Evolutionary conservation across 2,797 vertebrate species (phyloP).

Genomic region (Etheostoma nigrum): DNA sequence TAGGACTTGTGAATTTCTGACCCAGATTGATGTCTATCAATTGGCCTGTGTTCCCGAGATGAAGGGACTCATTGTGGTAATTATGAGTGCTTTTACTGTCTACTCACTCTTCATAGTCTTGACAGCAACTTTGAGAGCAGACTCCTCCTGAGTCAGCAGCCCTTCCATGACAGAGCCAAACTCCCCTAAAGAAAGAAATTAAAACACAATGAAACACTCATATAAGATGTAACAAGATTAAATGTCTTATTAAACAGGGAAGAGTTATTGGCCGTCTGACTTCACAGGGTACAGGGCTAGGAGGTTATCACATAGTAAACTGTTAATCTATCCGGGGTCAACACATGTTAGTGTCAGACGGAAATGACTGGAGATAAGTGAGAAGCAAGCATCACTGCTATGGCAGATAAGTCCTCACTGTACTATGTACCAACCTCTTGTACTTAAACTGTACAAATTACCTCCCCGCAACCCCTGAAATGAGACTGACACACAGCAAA

Average conservation of each 20-base stretch:
- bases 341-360: background rate
- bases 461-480: constrained; percentile 3
- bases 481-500: background rate
- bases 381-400: background rate
- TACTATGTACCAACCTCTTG: constrained; percentile 7
- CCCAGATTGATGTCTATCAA: constrained; percentile 32
- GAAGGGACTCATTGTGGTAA: constrained; percentile 50
- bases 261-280: background rate
- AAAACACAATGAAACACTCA: constrained; percentile 20
- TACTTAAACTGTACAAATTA: background rate
- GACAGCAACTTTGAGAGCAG: constrained; percentile 91
- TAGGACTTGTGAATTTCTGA: constrained; percentile 34
- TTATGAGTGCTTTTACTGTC: constrained; percentile 37
- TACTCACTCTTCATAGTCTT: constrained; percentile 97
- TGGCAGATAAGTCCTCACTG: background rate
- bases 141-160: constrained; percentile 90
- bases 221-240: constrained; percentile 5
- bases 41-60: constrained; percentile 45
- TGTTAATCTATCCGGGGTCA: constrained; percentile 8
- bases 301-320: background rate
- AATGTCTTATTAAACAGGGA: background rate
- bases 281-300: background rate
- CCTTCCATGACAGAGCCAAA: constrained; percentile 96
- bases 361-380: constrained; percentile 22
- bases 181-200: constrained; percentile 84